A percentile compares a stretch with the other conserved stretches of the same genome.
Conservation (phyloP, 2,888 invertebrate genomes). For the Harmothoe impar region DNA sequence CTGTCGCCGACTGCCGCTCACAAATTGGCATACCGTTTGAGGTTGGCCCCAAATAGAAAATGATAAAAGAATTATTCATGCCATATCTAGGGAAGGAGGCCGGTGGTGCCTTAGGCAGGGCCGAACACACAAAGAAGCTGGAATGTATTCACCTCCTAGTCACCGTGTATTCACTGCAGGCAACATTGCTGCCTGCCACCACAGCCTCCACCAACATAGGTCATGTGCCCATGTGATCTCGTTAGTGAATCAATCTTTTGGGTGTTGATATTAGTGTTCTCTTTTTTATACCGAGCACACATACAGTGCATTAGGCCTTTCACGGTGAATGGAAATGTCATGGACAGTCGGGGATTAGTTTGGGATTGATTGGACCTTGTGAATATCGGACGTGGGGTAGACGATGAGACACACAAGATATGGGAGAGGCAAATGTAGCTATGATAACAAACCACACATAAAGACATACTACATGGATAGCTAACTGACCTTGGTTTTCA, state of each 20-base stretch:
- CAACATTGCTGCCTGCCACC: not conserved
- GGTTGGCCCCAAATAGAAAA: not conserved
- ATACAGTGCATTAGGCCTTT: no score
- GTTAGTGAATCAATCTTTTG: not conserved
- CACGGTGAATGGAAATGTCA: no score
- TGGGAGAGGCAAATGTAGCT: no score
- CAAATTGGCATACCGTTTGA: constrained; percentile 25
- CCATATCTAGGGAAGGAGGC: not conserved
- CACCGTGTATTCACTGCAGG: not conserved
- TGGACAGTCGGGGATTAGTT: no score
- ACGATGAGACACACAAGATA: no score
- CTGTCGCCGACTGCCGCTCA: not conserved
- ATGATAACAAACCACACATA: no score
- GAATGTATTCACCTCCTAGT: not conserved
- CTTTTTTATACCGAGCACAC: not conserved
- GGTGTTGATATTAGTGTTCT: not conserved
- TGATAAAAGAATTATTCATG: constrained; percentile 51
- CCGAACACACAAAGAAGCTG: not conserved
- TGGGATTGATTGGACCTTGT: no score
- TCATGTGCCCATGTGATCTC: not conserved
- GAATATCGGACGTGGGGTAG: no score
- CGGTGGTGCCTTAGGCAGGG: not conserved
- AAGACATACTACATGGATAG: no score
- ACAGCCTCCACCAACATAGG: not conserved
- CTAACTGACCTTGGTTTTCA: no score